Base-by-base conservation (phyloP, 2,888 invertebrate genomes). In the Agriopis leucophaearia region DNA sequence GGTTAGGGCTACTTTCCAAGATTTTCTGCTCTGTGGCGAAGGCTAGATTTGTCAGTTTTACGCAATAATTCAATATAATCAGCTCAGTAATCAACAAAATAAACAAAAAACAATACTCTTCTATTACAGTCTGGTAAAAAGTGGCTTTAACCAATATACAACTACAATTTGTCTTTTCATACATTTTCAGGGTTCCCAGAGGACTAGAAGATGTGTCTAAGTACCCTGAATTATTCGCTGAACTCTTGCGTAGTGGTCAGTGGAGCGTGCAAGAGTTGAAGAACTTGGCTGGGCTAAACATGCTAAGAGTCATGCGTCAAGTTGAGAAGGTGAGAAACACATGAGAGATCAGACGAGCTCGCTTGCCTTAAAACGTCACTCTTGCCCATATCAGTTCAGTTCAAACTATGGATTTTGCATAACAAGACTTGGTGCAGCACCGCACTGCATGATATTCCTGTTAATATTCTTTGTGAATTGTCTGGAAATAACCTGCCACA, bases 161-260 rank as follows among this genome's bases (percentile, higher is more conserved):
- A 27, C 27, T 27, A 27, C 1, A 51, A 51, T 8, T 1, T 15
- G 18, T 12, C 0, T 13, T 10, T 35, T 27, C 13, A 13, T 50
- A 7, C 8, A 35, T 18, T 27, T 69, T 18, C 82, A 96, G 96
- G 80, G 95, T 95, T 12, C 95, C 96, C 0, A 92, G 94, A 55
- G 96, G 96, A 0, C 81, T 96, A 67, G 96, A 96, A 81, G 96
- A 96, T 82, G 96, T 96, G 44, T 96, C 96, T 1, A 95, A 94
- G 78, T 96, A 96, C 86, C 96, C 96, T 0, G 95, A 95, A 75
- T 87, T 96, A 64, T 96, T 96, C 75, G 95, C 95, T 8, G 96
- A 96, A 81, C 91, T 96, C 51, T 89, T 96, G 15, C 92, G 95
- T 50, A 95, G 94, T 66, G 95, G 95, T 3, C 94, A 94, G 75